phyloP scores from a whole-genome alignment of 2,113 vertebrate species.

The Myiagra hebetior region DNA sequence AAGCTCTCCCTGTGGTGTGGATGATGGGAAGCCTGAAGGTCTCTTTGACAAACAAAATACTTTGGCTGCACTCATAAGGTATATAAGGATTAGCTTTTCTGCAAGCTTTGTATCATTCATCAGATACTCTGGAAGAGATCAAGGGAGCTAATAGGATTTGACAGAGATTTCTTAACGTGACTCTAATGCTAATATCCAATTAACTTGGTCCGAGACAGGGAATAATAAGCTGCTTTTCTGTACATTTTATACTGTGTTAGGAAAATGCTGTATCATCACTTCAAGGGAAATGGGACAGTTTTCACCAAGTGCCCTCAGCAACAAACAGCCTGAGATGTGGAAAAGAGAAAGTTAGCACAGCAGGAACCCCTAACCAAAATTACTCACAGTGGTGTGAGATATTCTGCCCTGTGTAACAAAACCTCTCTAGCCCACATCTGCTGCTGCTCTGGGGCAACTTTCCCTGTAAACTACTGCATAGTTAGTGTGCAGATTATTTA shows the following conservation, averaged over 20 bases:
- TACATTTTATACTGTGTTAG: background rate
- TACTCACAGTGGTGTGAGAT: background rate
- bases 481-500: background rate
- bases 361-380: background rate
- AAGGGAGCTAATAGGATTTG: constrained; percentile 19
- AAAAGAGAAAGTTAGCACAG: background rate
- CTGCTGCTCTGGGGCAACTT: background rate
- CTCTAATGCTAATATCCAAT: constrained; percentile 16
- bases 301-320: background rate
- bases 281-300: background rate
- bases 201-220: background rate
- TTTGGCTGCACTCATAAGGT: background rate
- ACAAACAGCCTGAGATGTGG: background rate
- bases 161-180: background rate
- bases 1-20: background rate
- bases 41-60: background rate
- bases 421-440: background rate
- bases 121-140: background rate
- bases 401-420: background rate
- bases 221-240: background rate
- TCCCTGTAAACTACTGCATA: background rate
- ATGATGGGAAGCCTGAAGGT: background rate
- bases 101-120: background rate
- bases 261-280: background rate
- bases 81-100: background rate